These are phyloP conservation scores for Megaceryle maxima DNA, from an alignment of 2,113 vertebrate species.

Conservation along the genomic window DNA sequence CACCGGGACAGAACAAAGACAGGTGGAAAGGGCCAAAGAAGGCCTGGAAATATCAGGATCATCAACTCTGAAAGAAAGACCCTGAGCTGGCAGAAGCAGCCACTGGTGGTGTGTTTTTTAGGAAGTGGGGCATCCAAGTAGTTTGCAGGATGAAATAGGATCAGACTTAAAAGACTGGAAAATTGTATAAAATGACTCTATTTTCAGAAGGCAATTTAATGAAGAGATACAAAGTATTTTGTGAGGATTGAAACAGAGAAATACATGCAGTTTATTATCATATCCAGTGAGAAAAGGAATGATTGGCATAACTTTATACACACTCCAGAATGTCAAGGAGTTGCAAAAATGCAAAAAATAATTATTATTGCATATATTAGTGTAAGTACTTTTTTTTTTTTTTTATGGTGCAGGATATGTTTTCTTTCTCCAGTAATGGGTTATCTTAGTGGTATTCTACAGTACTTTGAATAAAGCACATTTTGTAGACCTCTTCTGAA, in stretches of 20 bases:
- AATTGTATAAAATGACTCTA: neutral
- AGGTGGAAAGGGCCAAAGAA: neutral
- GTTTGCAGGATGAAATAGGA: neutral
- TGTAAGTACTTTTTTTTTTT: neutral
- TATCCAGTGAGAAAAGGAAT: neutral
- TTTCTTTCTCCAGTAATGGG: neutral
- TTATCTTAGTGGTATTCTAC: neutral
- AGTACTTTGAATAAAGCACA: neutral
- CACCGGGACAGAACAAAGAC: neutral
- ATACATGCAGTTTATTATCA: neutral
- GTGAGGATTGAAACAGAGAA: neutral
- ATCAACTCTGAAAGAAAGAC: neutral
- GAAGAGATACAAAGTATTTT: neutral
- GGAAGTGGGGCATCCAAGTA: neutral
- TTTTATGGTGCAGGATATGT: neutral
- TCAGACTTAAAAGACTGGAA: neutral
- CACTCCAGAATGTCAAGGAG: too few species aligned
- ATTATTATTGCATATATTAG: neutral
- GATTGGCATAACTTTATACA: accelerated
- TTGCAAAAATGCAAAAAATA: neutral
- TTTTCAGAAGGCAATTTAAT: neutral
- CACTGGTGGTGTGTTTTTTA: neutral
- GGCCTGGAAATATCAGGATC: neutral
- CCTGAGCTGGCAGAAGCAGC: neutral
- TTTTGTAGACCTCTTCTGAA: neutral